A percentile compares a stretch with the other conserved stretches of the same genome.
Evolutionary conservation across 2,113 vertebrate species (phyloP).

Genomic region (Cynocephalus volans): DNA sequence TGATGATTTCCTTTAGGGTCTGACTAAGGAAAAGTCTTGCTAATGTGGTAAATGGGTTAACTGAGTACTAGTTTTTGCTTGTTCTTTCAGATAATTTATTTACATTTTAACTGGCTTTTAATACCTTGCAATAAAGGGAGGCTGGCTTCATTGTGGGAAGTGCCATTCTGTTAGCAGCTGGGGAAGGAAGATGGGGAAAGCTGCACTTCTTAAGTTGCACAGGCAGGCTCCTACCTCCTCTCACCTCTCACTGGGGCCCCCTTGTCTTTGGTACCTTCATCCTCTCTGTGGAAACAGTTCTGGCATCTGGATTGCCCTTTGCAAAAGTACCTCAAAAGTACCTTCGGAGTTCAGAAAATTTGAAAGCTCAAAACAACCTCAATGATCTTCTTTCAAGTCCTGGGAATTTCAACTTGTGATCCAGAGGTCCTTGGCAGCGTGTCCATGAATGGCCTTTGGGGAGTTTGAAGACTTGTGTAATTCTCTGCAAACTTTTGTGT

Average conservation of each 20-base stretch:
- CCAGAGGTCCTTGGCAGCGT: background rate
- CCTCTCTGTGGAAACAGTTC: background rate
- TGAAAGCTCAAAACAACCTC: background rate
- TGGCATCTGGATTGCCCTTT: background rate
- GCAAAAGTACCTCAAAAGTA: background rate
- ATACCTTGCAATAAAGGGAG: background rate
- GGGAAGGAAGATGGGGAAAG: background rate
- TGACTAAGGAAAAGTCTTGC: too few species aligned
- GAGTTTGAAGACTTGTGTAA: background rate
- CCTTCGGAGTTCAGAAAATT: background rate
- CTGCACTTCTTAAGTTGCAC: too few species aligned
- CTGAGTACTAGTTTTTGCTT: background rate
- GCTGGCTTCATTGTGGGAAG: background rate
- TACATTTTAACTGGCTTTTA: background rate
- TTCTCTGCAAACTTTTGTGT: background rate
- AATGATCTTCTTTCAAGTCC: background rate
- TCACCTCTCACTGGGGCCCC: too few species aligned
- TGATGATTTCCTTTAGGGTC: background rate
- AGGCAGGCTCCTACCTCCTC: background rate
- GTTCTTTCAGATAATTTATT: background rate
- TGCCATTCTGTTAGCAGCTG: background rate
- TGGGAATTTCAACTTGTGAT: background rate
- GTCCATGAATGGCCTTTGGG: background rate
- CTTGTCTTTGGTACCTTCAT: too few species aligned
- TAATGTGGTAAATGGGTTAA: background rate